phyloP scores from a whole-genome alignment of 1,140 invertebrate genomes.

The Argopecten irradians region DNA sequence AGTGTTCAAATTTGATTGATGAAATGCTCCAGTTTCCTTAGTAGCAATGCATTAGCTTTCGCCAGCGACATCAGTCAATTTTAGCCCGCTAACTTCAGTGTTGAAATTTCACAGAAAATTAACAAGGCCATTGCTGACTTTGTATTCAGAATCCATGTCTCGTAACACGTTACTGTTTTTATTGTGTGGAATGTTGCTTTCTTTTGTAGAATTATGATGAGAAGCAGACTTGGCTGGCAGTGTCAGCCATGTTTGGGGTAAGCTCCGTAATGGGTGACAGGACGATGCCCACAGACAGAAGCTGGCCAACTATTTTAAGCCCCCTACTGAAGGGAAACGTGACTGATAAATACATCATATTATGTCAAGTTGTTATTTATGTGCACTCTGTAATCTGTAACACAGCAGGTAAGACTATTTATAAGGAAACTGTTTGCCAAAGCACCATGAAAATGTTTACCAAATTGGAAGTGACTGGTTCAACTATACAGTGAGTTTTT shows the following conservation, averaged over 20 bases:
- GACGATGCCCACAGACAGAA: neutral
- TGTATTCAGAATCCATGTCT: neutral
- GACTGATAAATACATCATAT: constrained; percentile 15
- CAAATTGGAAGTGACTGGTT: constrained; percentile 16
- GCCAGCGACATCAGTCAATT: neutral
- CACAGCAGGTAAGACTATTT: neutral
- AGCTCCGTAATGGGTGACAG: neutral
- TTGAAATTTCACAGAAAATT: neutral
- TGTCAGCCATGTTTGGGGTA: neutral
- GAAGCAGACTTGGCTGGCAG: neutral
- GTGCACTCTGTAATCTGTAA: neutral
- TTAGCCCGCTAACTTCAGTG: neutral
- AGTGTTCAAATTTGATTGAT: constrained; percentile 23
- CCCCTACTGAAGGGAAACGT: neutral
- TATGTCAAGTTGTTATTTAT: neutral
- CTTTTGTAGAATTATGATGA: constrained; percentile 2
- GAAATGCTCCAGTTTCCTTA: neutral
- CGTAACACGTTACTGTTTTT: neutral
- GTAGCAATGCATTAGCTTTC: neutral
- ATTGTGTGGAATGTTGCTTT: neutral
- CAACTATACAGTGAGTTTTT: neutral
- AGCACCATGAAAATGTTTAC: neutral
- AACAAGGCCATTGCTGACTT: neutral
- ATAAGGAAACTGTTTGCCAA: constrained; percentile 10
- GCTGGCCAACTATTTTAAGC: neutral